Base-by-base conservation (phyloP, 2,888 invertebrate genomes). In the Pollenia labialis region DNA sequence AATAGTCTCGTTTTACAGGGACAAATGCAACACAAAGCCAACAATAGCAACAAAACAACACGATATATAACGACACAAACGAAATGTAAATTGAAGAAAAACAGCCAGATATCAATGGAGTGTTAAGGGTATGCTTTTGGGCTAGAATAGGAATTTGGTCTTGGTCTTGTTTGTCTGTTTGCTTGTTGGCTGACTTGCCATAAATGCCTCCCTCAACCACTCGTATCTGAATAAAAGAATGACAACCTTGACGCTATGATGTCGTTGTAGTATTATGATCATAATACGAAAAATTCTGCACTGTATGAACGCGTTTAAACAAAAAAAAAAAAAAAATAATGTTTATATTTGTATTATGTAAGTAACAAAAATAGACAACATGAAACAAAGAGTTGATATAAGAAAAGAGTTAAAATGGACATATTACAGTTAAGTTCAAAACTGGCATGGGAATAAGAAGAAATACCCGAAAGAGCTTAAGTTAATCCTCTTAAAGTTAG, bases 251-350 rank as follows among this genome's bases (percentile, higher is more conserved):
- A 58, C 23, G 79, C 42, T 50, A 56, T 32, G 18, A 58, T 10
- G 58, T 68, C 44, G 68, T 58, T 48, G 40, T 64, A 14, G 40
- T 64, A 18, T 48, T 81, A 42, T 58, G 60, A 60, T 75, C 44
- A 69, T 69, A 60, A 76, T 44, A 60, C 60, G 18, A 68, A 82
- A 54, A 76, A 82, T 52, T 68, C n/a, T 82, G 23, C 54, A 40
- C 54, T 46, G 50, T 52, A 52, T 69, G 46, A 60, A 62, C 46
- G 58, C 18, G 48, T 52, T 68, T 16, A 75, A 58, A 23, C 4
- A 44, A 82, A 42, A 52, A 40, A 46, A 14, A 62, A 23, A 2
- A 44, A 82, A 42, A 52, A 40, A 46, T 10, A 62, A 11, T n/a
- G 0, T 32, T 32, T 6, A 6, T 32, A 32, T 32, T 6, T 32